These are phyloP conservation scores for Bombus impatiens DNA, from an alignment of 1,140 invertebrate genomes.

Conservation along the genomic window DNA sequence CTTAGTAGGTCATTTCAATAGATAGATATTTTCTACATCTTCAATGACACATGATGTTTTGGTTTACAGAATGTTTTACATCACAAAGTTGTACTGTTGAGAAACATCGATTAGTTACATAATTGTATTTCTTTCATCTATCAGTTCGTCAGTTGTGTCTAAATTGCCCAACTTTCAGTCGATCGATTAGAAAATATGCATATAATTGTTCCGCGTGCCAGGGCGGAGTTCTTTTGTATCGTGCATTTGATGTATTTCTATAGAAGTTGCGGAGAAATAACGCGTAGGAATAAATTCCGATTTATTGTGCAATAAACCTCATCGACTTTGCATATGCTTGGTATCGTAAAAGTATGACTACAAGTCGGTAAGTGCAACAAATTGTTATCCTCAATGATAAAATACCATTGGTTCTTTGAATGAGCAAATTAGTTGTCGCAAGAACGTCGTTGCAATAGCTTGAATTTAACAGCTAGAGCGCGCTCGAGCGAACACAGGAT, in stretches of 20 bases:
- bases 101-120: background rate
- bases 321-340: background rate
- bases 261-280: background rate
- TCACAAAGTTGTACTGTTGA: too few relatives aligned
- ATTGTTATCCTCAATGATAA: slow-evolving; percentile 20
- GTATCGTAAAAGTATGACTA: background rate
- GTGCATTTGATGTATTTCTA: background rate
- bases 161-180: background rate
- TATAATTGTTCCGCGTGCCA: background rate
- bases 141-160: too few relatives aligned
- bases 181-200: background rate
- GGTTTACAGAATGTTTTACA: slow-evolving; percentile 8
- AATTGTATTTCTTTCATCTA: background rate
- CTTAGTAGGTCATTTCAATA: background rate
- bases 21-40: background rate
- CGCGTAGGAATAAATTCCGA: slow-evolving; percentile 34
- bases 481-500: background rate
- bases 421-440: too few relatives aligned
- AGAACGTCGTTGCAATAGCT: background rate
- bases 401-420: slow-evolving; percentile 3
- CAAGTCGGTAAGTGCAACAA: background rate
- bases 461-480: slow-evolving; percentile 16
- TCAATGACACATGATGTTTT: background rate
- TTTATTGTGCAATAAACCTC: slow-evolving; percentile 31
- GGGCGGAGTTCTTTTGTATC: background rate